Percentiles rank a stretch among this genome's conserved stretches.
Conservation (phyloP, 2,113 vertebrate species). For the Pithys albifrons region DNA sequence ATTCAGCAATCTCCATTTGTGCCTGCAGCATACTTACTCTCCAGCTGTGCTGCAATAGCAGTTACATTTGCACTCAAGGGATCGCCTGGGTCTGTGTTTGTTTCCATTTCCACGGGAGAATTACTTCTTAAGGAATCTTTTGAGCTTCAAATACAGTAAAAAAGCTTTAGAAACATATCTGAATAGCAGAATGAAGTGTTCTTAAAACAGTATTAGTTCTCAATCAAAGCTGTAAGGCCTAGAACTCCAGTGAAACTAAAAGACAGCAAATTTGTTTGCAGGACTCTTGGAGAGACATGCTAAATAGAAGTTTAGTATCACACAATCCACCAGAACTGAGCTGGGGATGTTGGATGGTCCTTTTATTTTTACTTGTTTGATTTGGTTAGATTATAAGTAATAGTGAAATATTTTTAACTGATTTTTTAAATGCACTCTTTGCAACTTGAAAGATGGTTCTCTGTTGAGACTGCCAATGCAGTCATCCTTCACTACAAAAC, state of each 20-base stretch:
- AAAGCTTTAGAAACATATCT: not conserved
- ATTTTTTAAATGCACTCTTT: not conserved
- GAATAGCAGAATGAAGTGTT: not conserved
- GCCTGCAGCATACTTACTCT: conserved; percentile 76
- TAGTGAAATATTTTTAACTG: not conserved
- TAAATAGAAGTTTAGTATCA: not conserved
- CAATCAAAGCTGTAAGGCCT: not conserved
- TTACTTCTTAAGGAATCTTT: conserved; percentile 92
- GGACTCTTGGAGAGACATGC: not conserved
- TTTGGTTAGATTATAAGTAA: not conserved
- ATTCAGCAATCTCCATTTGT: not conserved
- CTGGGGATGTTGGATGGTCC: not conserved
- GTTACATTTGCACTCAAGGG: conserved; percentile 84
- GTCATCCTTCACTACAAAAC: not conserved
- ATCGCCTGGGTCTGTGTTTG: conserved; percentile 86
- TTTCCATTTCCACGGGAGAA: conserved; percentile 98
- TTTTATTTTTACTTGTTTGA: not conserved
- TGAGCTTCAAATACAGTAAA: conserved; percentile 77
- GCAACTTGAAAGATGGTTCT: not conserved
- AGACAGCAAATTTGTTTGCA: not conserved
- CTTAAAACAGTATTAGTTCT: not conserved
- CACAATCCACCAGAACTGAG: not conserved
- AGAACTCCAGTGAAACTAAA: not conserved
- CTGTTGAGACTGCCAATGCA: not conserved
- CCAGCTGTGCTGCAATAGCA: conserved; percentile 74